phyloP scores from a whole-genome alignment of 2,113 vertebrate species.

The Prochilodus magdalenae region DNA sequence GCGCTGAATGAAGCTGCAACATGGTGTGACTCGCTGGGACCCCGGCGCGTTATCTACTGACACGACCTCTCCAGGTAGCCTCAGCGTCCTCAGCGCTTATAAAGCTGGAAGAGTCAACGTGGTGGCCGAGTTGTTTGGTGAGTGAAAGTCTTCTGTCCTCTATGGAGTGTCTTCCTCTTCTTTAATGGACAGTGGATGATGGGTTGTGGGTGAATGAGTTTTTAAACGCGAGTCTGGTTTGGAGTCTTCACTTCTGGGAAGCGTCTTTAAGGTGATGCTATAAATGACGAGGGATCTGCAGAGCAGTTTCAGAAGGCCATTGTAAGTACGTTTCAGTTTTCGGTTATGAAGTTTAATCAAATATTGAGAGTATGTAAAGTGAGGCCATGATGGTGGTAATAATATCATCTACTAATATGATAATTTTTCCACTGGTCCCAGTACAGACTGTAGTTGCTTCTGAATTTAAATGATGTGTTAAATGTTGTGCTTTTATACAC shows the following conservation, averaged over 20 bases:
- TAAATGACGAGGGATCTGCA: no score
- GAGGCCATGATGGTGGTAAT: background rate
- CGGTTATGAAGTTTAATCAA: background rate
- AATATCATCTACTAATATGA: no score
- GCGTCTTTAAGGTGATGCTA: no score
- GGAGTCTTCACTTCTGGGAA: background rate
- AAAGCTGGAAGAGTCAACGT: background rate
- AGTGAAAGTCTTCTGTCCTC: constrained; percentile 6
- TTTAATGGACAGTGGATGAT: background rate
- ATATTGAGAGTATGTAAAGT: background rate
- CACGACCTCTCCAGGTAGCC: background rate
- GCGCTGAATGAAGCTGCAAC: background rate
- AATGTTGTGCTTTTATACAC: no score
- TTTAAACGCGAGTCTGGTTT: background rate
- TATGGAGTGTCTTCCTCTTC: background rate
- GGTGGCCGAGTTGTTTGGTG: background rate
- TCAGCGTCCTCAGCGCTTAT: background rate
- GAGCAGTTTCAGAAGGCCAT: background rate
- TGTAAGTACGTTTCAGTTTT: background rate
- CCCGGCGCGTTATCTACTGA: background rate
- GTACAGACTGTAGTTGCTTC: background rate
- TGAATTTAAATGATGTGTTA: background rate
- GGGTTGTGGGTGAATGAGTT: background rate
- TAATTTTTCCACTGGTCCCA: background rate
- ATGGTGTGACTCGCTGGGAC: background rate